Percentiles rank a stretch among this genome's conserved stretches.
Conservation (phyloP, 1,140 invertebrate species). For the Tetragonula clypearis region DNA sequence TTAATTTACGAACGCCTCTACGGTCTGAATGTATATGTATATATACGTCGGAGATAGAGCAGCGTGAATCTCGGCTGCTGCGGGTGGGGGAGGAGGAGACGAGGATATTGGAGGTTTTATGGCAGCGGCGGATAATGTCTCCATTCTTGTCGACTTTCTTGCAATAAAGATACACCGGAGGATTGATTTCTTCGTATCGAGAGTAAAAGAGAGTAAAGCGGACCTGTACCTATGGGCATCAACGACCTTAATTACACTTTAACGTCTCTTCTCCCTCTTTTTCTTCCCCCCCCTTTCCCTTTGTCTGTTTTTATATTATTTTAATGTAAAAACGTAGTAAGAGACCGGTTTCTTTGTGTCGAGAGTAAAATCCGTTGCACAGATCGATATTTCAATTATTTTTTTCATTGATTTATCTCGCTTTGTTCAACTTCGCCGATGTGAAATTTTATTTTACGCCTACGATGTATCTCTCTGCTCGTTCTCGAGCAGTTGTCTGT, state of each 20-base stretch:
- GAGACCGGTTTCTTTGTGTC: too few relatives aligned
- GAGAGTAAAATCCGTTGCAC: not conserved
- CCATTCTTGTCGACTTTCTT: not conserved
- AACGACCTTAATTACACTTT: too few relatives aligned
- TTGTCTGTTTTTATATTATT: too few relatives aligned
- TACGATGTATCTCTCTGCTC: too few relatives aligned
- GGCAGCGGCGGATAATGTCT: not conserved
- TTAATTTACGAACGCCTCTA: constrained; percentile 10
- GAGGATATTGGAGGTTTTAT: not conserved
- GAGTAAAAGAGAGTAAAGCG: too few relatives aligned
- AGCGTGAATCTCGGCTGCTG: not conserved
- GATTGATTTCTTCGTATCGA: not conserved
- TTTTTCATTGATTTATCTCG: not conserved
- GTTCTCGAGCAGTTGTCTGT: too few relatives aligned
- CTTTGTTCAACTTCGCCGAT: not conserved
- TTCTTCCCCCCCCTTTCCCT: too few relatives aligned
- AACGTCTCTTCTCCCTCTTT: too few relatives aligned
- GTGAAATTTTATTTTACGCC: too few relatives aligned
- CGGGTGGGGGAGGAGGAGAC: not conserved
- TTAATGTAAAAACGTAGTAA: too few relatives aligned
- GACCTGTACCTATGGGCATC: too few relatives aligned
- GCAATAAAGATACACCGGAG: not conserved
- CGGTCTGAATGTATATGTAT: not conserved
- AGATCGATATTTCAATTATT: not conserved
- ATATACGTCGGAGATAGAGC: not conserved